Evolutionary conservation across 2,888 invertebrate genomes (phyloP), one percentile per base, ranked within the genome.

Genomic region (Pharmacophagus antenor): DNA sequence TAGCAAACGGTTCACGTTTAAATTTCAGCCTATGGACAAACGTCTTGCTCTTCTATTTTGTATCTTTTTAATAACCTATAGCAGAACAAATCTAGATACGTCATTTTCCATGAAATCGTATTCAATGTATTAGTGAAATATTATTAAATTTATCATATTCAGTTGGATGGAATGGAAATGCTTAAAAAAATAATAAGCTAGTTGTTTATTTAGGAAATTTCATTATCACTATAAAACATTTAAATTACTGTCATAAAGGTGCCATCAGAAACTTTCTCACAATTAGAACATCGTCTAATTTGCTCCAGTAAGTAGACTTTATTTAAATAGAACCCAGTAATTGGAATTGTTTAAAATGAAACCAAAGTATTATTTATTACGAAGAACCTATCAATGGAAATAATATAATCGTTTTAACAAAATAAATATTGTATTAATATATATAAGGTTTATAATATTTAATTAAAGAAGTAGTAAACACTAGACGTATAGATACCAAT

Each of bases 201-300:
- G n/a, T 27, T 8, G 1, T 27, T 27, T 27, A 4, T 4, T n/a
- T n/a, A n/a, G n/a, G n/a, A n/a, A n/a, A n/a, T n/a, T n/a, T n/a
- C n/a, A n/a, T n/a, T n/a, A n/a, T n/a, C n/a, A n/a, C 5, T 37
- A n/a, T 37, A 5, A 37, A n/a, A 37, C 37, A 37, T 37, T 37
- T 8, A 37, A 37, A 37, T 37, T 37, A n/a, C 37, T 37, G 15
- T 37, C 37, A 37, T 58, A 53, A 58, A 58, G 58, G 58, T 47
- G 37, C 22, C 47, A 53, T 53, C 58, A 53, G 25, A 57, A 53
- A 53, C 41, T 58, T 58, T 20, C 52, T 22, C 25, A 23, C 47
- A 53, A 48, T 58, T 58, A 53, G 47, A 52, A 37, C 47, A 31
- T 58, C 58, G 47, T 42, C 52, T 53, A 52, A 58, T 58, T 58